These are phyloP conservation scores for Pterophyllum scalare DNA, from an alignment of 2,113 vertebrate species.

Conservation along the genomic window DNA sequence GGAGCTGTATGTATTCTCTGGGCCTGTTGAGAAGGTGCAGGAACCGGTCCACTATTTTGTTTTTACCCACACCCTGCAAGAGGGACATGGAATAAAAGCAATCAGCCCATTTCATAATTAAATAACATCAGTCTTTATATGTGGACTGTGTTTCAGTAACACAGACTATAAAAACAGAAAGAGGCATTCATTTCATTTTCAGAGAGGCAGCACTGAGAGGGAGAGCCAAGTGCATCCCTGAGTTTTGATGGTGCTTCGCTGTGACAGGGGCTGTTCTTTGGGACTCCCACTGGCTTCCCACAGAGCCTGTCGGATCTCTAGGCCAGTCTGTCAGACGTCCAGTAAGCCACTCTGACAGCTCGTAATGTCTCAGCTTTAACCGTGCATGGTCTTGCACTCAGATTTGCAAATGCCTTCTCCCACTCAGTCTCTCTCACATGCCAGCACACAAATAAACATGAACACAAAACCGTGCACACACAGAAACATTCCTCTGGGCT, in stretches of 20 bases:
- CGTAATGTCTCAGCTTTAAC: conserved; percentile 24
- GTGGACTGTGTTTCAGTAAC: not conserved
- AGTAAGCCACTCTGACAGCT: conserved; percentile 27
- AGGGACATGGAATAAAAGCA: not conserved
- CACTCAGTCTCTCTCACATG: not conserved
- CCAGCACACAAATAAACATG: not conserved
- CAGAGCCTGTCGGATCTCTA: conserved; percentile 6
- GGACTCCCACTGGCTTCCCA: conserved; percentile 44
- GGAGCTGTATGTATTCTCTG: conserved; percentile 96
- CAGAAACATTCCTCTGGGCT: conserved; percentile 3
- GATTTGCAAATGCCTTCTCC: conserved; percentile 26
- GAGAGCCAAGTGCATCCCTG: not conserved
- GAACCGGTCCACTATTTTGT: conserved; percentile 96
- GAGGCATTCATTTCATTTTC: not conserved
- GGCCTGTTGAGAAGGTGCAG: conserved; percentile 95
- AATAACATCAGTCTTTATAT: not conserved
- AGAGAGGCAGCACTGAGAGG: not conserved
- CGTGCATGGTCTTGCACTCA: conserved; percentile 12
- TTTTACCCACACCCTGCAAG: conserved; percentile 95
- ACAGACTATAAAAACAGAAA: not conserved
- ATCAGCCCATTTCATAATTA: too few species aligned
- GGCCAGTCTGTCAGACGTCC: conserved; percentile 28
- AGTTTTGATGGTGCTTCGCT: conserved; percentile 36
- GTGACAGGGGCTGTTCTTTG: conserved; percentile 45
- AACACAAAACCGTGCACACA: not conserved